These are phyloP conservation scores for Monochamus alternatus DNA, from an alignment of 2,888 invertebrate genomes.

Conservation along the genomic window DNA sequence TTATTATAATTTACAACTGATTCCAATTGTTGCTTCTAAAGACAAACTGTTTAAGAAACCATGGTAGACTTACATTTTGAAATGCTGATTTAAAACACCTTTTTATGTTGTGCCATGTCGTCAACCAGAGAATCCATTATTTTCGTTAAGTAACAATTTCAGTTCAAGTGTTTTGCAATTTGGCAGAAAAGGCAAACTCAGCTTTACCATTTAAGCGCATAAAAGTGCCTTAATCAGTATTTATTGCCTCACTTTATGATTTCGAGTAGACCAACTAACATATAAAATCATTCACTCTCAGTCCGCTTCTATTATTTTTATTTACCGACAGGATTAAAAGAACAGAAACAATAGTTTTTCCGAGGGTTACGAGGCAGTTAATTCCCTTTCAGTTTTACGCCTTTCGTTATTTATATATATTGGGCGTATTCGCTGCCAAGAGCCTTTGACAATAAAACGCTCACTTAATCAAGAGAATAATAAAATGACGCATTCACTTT, in stretches of 20 bases:
- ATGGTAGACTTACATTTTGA: too few species aligned
- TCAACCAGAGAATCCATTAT: too few species aligned
- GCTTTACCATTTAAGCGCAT: too few species aligned
- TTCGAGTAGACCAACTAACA: background rate
- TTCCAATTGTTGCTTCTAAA: too few species aligned
- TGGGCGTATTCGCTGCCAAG: background rate
- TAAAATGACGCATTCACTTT: constrained; percentile 17
- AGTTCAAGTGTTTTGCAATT: too few species aligned
- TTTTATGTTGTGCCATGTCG: background rate
- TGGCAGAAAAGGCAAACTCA: too few species aligned
- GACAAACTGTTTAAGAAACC: too few species aligned
- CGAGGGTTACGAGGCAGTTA: background rate
- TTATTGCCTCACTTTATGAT: background rate
- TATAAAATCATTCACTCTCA: background rate
- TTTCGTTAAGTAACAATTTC: too few species aligned
- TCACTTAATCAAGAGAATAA: constrained; percentile 7
- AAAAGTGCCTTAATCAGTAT: too few species aligned
- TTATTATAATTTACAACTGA: too few species aligned
- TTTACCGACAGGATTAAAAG: background rate
- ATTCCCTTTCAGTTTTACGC: background rate
- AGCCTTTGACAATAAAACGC: constrained; percentile 15
- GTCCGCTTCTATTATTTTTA: background rate
- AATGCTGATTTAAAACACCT: background rate
- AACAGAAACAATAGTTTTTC: background rate
- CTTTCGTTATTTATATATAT: constrained; percentile 12